Evolutionary conservation across 2,113 vertebrate species (phyloP).

Genomic region (Nettapus auritus): DNA sequence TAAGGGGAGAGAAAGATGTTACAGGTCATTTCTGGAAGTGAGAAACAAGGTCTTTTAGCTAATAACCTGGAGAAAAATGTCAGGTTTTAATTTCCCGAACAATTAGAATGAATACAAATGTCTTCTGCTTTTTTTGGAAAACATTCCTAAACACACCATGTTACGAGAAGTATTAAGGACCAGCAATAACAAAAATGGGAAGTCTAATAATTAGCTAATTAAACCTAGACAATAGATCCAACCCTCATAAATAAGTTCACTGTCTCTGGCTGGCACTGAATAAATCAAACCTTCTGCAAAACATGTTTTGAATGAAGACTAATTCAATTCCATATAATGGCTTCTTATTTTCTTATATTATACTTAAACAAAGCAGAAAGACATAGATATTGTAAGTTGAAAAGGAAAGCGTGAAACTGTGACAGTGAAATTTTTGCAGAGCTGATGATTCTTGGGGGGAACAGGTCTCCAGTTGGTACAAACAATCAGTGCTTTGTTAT

Average conservation of each 20-base stretch:
- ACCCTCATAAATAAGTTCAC: neutral
- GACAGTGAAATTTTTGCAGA: neutral
- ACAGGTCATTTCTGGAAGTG: neutral
- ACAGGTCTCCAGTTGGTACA: neutral
- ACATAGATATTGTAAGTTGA: neutral
- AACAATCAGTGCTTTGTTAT: neutral
- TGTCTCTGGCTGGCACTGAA: neutral
- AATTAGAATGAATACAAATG: neutral
- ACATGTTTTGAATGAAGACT: conserved; percentile 23
- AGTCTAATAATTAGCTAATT: conserved; percentile 38
- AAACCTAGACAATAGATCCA: conserved; percentile 9
- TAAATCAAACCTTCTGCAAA: conserved; percentile 7
- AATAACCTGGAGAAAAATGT: conserved; percentile 19
- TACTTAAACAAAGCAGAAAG: neutral
- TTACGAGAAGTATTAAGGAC: conserved; percentile 7
- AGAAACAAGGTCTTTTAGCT: conserved; percentile 20
- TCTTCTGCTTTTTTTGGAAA: conserved; percentile 41
- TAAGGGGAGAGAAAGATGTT: neutral
- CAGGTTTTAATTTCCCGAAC: conserved; percentile 37
- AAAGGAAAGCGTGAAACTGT: neutral
- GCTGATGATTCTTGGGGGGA: neutral
- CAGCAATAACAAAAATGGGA: conserved; percentile 42
- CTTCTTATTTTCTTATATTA: neutral
- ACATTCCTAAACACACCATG: neutral
- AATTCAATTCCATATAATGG: neutral